Evolutionary conservation across 2,113 vertebrate genomes (phyloP).

Genomic region (Phaetusa simplex): DNA sequence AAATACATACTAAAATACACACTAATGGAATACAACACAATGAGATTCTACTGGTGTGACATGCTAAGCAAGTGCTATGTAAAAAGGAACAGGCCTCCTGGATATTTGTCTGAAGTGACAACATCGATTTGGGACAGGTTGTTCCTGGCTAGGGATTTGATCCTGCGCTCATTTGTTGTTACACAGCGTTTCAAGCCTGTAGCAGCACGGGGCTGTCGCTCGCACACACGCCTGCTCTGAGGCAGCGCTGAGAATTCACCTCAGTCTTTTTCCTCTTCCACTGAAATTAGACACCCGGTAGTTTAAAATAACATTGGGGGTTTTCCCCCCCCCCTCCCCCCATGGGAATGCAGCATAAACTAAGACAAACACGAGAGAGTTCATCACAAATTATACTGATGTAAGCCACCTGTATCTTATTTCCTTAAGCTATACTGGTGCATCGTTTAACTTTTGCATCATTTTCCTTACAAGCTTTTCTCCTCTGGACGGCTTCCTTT

Average conservation of each 20-base stretch:
- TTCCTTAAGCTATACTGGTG: neutral
- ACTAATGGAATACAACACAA: neutral
- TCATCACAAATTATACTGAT: neutral
- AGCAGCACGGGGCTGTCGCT: neutral
- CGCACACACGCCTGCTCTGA: neutral
- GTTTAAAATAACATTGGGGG: neutral
- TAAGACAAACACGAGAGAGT: neutral
- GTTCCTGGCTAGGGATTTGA: neutral
- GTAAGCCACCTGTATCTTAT: neutral
- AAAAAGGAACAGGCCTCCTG: neutral
- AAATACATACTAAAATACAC: neutral
- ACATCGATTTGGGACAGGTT: neutral
- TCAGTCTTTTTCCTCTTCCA: neutral
- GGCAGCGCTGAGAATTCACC: neutral
- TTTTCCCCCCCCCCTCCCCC: too few relatives aligned
- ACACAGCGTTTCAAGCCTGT: rapidly evolving
- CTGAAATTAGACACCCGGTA: neutral
- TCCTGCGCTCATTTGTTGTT: neutral
- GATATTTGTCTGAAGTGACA: neutral
- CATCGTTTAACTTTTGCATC: neutral
- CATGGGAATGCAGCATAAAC: neutral
- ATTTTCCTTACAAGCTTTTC: neutral
- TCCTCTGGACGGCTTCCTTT: neutral
- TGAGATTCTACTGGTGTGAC: neutral
- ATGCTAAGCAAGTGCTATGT: neutral